Evolutionary conservation across 2,113 vertebrate species (phyloP), one percentile per base, ranked within the genome.

Genomic region (Lasiurus borealis): DNA sequence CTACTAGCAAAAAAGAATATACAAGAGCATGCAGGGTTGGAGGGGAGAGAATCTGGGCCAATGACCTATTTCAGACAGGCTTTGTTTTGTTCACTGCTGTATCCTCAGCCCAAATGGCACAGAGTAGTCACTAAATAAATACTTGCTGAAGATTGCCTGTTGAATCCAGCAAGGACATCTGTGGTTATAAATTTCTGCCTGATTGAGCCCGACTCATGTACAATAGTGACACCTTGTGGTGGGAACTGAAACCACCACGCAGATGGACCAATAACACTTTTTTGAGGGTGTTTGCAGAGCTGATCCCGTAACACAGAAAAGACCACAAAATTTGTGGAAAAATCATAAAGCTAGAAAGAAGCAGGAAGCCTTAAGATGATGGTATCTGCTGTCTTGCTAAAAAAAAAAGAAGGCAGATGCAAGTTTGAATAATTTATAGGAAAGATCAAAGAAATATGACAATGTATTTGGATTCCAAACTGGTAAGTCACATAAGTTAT

Each of bases 201-300:
- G 21, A 16, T 31, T 5, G 57, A 0, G 68, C 72, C 64, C 2
- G 29, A 27, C 16, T 21, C 19, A 0, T 16, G 62, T 7, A 46
- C 84, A n/a, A 46, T 31, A 64, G 87, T 5, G 93, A 36, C 96
- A 75, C 71, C 76, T 83, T 19, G 88, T 86, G 96, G 93, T 18
- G 1, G 8, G 18, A 81, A 59, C 31, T 6, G 50, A 10, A 46
- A 93, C 7, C 25, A 46, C 75, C 10, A 7, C 0, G 8, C 25
- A 3, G 8, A 4, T 10, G 23, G 64, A 27, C 36, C 62, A 34
- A 6, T 0, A 12, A 8, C 50, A 6, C 68, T 52, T 34, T 16
- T 46, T 4, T 18, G 76, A 23, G 11, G 16, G 6, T 18, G 13
- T 27, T 46, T 27, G n/a, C 76, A 31, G 13, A 36, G 13, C 25